phyloP scores from a whole-genome alignment of 1,140 invertebrate species.

The Notospermus geniculatus region DNA sequence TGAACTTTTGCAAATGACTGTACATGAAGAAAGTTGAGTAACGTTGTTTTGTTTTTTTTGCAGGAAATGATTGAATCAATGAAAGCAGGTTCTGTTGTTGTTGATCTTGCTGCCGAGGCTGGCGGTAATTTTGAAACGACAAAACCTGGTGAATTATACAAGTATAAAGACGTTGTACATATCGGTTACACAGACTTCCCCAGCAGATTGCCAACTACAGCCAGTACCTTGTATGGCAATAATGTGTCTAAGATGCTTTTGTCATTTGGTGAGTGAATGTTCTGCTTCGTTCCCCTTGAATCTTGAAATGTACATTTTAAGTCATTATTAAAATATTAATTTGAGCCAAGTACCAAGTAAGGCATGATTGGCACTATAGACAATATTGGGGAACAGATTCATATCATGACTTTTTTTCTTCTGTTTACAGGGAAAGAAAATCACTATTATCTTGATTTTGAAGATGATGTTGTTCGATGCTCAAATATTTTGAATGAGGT shows the following conservation, averaged over 20 bases:
- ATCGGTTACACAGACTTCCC: slow-evolving; percentile 84
- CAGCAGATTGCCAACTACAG: slow-evolving; percentile 79
- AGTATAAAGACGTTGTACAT: slow-evolving; percentile 76
- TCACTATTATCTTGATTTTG: slow-evolving; percentile 75
- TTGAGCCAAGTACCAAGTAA: too few relatives aligned
- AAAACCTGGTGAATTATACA: slow-evolving; percentile 72
- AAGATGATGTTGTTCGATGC: slow-evolving; percentile 83
- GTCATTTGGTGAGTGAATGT: slow-evolving; percentile 70
- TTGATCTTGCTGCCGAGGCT: slow-evolving; percentile 84
- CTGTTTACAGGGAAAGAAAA: slow-evolving; percentile 62
- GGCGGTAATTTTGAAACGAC: slow-evolving; percentile 87
- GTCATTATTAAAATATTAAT: too few relatives aligned
- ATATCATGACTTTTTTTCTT: too few relatives aligned
- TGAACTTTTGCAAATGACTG: too few relatives aligned
- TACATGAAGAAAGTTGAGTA: not conserved
- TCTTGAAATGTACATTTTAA: too few relatives aligned
- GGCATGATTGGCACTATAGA: too few relatives aligned
- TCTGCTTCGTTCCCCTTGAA: too few relatives aligned
- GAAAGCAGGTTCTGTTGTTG: slow-evolving; percentile 86
- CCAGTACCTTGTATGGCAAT: slow-evolving; percentile 83
- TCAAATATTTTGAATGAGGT: slow-evolving; percentile 72
- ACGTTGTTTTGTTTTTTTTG: slow-evolving; percentile 14
- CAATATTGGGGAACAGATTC: too few relatives aligned
- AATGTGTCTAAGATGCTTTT: slow-evolving; percentile 86
- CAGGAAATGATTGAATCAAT: slow-evolving; percentile 79